Evolutionary conservation across 53 echinoderm and acorn worm genomes (phyloP).

Genomic region (Pentamera pediparva): DNA sequence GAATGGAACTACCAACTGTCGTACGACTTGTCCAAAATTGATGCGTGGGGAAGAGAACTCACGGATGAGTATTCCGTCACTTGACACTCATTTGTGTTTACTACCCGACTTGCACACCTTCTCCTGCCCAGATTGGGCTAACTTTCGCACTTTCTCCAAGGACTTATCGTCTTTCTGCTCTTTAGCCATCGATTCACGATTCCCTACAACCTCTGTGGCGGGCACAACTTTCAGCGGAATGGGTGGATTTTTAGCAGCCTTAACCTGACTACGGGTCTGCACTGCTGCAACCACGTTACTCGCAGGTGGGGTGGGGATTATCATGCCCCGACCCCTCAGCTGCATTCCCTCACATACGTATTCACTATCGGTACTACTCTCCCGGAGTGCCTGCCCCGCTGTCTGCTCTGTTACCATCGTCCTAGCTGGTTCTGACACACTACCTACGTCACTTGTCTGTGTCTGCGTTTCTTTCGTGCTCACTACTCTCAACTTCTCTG

Average conservation of each 20-base stretch:
- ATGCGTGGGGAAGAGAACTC: neutral
- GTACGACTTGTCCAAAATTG: slow-evolving; percentile 16
- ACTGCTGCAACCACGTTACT: neutral
- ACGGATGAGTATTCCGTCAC: neutral
- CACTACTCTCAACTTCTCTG: neutral
- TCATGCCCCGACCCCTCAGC: no score
- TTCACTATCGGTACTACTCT: neutral
- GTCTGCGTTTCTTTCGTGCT: neutral
- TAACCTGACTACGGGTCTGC: slow-evolving; percentile 2
- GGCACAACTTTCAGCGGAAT: neutral
- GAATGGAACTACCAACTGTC: slow-evolving; percentile 25
- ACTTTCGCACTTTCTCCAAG: neutral
- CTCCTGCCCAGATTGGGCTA: neutral
- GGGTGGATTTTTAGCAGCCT: neutral
- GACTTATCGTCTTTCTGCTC: neutral
- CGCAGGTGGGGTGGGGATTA: no score
- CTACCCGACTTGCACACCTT: neutral
- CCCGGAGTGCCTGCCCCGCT: neutral
- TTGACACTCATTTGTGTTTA: neutral
- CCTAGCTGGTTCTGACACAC: neutral
- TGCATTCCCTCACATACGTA: no score
- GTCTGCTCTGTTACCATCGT: neutral
- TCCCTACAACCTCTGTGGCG: neutral
- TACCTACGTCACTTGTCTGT: neutral
- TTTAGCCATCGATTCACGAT: neutral